Percentiles rank a stretch among this genome's conserved stretches.
Evolutionary conservation across 2,797 vertebrate species (phyloP).

Genomic region (Enteromius treurensis): DNA sequence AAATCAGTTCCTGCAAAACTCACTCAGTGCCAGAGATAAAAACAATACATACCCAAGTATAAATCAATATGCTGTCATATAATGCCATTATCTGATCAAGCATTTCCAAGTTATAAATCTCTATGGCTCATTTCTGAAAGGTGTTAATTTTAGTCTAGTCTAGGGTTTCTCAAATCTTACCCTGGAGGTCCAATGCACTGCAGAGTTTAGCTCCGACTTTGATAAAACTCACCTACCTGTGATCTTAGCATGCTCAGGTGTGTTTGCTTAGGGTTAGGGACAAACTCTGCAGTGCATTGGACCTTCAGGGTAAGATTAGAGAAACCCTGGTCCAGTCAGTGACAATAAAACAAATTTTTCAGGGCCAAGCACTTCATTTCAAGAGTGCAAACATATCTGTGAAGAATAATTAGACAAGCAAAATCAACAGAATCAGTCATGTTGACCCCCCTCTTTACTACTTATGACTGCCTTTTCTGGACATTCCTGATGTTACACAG

Average conservation of each 20-base stretch:
- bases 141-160: background rate
- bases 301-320: no score
- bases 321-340: no score
- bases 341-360: background rate
- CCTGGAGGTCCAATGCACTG: no score
- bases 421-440: constrained; percentile 15
- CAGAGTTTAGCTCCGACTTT: no score
- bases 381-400: background rate
- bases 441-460: constrained; percentile 6
- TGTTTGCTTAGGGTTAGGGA: no score
- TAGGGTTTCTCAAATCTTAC: no score
- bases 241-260: no score
- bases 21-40: background rate
- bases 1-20: background rate
- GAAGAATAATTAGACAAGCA: constrained; percentile 2
- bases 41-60: background rate
- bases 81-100: constrained; percentile 1
- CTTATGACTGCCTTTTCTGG: background rate
- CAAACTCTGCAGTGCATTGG: no score
- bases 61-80: background rate
- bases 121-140: background rate
- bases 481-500: background rate
- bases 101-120: constrained; percentile 2
- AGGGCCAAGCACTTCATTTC: constrained; percentile 15
- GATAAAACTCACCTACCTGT: no score